Base-by-base conservation (phyloP, 2,797 vertebrate genomes). In the Ambastaia sidthimunki region DNA sequence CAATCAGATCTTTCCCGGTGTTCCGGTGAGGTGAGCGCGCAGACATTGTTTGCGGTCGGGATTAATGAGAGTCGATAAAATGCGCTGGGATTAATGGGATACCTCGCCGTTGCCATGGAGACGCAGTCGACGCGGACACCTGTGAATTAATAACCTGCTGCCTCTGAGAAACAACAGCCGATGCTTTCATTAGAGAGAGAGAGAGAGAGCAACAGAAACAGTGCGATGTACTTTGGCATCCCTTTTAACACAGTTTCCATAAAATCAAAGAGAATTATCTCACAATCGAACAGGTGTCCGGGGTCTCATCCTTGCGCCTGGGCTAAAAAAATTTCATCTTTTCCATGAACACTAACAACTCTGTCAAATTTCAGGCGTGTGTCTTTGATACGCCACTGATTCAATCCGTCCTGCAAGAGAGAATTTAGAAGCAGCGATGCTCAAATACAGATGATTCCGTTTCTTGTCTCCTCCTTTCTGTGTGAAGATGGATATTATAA, bases 181-280 rank as follows among this genome's bases (percentile, higher is more conserved):
- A 71, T 44, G 83, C 82, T 86, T 86, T 85, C 81, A 87, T 84
- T 82, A 84, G 84, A 83, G 77, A 73, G 71, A 63, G 73, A 75
- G 59, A 52, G 63, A 74, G 76, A 66, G 41, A 44, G 34, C 4
- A 7, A 37, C 4, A 37, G 34, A 37, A 71, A 65, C 62, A 59
- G 62, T 10, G 76, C 67, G 79, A 83, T 71, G 55, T 71, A 83
- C 76, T 74, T 81, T 77, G 63, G 73, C 76, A 84, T 82, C 83
- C 65, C 70, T 80, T 81, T 81, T 82, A 84, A 86, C 77, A 74
- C 80, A 82, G 83, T 81, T 76, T 86, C 83, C 83, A 86, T 84
- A 84, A 86, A 86, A 84, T 86, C 85, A 86, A 86, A 84, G 81
- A 60, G 78, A 84, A 86, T 84, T 84, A 83, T 66, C 52, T 60